These are phyloP conservation scores for Elachura formosa DNA, from an alignment of 2,113 vertebrate species.

Conservation along the genomic window DNA sequence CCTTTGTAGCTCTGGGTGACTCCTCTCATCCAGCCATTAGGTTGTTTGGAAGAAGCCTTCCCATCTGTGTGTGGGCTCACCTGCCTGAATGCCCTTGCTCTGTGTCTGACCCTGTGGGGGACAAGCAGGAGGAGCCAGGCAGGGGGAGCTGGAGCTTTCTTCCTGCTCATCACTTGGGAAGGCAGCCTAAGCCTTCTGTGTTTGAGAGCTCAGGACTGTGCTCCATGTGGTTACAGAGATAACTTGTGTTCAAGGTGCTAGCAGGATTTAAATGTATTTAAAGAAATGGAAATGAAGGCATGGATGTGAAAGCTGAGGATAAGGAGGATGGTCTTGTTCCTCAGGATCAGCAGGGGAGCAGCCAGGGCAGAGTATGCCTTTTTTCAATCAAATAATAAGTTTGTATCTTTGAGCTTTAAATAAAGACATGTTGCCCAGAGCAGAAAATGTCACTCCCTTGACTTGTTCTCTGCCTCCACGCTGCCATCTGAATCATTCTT, in stretches of 20 bases:
- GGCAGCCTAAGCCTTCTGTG: background rate
- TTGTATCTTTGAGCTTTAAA: background rate
- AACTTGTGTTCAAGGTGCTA: background rate
- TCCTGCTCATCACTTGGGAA: background rate
- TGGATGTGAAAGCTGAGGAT: background rate
- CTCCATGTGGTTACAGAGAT: background rate
- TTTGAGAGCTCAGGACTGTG: background rate
- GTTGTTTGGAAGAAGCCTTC: background rate
- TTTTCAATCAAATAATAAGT: background rate
- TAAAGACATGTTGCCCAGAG: background rate
- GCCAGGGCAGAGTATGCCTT: background rate
- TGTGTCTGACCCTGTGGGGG: fast-evolving
- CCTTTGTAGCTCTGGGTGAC: background rate
- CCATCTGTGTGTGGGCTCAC: background rate
- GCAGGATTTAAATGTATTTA: background rate
- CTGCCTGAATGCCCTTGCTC: background rate
- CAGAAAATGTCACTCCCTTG: conserved; percentile 20
- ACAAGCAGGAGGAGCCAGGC: background rate
- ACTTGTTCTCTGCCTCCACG: background rate
- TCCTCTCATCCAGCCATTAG: background rate
- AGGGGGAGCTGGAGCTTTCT: background rate
- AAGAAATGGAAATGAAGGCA: conserved; percentile 17
- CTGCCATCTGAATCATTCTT: conserved; percentile 6
- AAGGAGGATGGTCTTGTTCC: background rate
- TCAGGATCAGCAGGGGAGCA: background rate